A percentile compares a stretch with the other conserved stretches of the same genome.
phyloP scores from a whole-genome alignment of 2,797 vertebrate species.

The Pangasius djambal region DNA sequence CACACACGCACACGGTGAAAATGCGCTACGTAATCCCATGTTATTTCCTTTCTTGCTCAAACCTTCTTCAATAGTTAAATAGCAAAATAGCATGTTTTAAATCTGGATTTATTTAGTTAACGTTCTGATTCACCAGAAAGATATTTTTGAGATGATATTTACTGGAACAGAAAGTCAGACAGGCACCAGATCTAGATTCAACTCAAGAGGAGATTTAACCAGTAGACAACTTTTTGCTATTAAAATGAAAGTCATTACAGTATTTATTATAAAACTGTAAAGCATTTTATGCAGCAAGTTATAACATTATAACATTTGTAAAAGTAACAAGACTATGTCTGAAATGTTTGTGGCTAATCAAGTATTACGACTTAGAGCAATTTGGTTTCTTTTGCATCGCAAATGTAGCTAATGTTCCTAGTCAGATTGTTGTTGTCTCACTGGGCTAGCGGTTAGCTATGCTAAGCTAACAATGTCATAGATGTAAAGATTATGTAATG shows the following conservation, averaged over 20 bases:
- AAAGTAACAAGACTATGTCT: not conserved
- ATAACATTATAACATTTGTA: not conserved
- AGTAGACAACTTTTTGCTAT: not conserved
- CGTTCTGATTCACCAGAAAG: not conserved
- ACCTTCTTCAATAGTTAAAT: not conserved
- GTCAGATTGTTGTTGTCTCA: no score
- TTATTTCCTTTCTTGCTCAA: not conserved
- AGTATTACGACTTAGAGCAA: not conserved
- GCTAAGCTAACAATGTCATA: not conserved
- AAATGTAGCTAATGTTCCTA: not conserved
- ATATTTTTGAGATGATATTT: not conserved
- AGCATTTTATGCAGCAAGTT: not conserved
- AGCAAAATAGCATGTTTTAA: not conserved
- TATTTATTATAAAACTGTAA: not conserved
- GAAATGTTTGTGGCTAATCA: not conserved
- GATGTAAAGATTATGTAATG: not conserved
- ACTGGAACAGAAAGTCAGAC: not conserved
- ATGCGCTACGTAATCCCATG: slow-evolving; percentile 21
- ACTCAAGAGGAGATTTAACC: not conserved
- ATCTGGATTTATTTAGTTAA: not conserved
- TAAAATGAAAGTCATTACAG: not conserved
- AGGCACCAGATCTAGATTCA: not conserved
- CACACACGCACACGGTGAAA: slow-evolving; percentile 6
- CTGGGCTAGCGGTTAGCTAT: not conserved
- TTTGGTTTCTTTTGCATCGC: not conserved